Conservation (phyloP, 2,888 invertebrate genomes). For the Ectemnius cavifrons region DNA sequence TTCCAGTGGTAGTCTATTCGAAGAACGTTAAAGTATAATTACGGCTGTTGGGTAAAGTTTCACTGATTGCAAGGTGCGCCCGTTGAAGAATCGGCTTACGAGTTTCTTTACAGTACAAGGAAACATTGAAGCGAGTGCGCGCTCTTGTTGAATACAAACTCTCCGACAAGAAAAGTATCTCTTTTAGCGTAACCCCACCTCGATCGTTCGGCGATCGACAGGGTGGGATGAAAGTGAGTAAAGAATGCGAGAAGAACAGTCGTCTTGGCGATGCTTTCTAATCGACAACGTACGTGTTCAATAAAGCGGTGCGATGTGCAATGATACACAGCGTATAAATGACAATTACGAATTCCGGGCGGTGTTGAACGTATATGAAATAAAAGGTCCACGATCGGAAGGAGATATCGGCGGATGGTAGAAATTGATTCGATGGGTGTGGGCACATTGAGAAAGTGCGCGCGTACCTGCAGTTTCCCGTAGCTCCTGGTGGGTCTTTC, state of each 20-base stretch:
- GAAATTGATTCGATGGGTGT: constrained; percentile 7
- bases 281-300: neutral
- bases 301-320: neutral
- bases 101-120: neutral
- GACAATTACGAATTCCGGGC: neutral
- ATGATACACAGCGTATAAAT: neutral
- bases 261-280: neutral
- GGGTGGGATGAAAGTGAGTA: neutral
- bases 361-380: too few relatives aligned
- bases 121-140: neutral
- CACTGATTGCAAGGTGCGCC: neutral
- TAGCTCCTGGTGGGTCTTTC: constrained; percentile 85
- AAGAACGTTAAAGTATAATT: neutral
- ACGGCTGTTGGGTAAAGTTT: neutral
- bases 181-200: neutral
- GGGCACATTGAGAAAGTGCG: constrained; percentile 1
- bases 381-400: too few relatives aligned
- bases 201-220: neutral
- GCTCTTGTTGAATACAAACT: neutral
- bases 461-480: constrained; percentile 83
- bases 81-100: neutral
- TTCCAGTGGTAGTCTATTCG: neutral
- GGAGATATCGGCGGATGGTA: neutral
- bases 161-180: neutral
- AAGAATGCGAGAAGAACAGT: neutral